Base-by-base conservation (phyloP, 2,797 vertebrate genomes). In the Chelmon rostratus region DNA sequence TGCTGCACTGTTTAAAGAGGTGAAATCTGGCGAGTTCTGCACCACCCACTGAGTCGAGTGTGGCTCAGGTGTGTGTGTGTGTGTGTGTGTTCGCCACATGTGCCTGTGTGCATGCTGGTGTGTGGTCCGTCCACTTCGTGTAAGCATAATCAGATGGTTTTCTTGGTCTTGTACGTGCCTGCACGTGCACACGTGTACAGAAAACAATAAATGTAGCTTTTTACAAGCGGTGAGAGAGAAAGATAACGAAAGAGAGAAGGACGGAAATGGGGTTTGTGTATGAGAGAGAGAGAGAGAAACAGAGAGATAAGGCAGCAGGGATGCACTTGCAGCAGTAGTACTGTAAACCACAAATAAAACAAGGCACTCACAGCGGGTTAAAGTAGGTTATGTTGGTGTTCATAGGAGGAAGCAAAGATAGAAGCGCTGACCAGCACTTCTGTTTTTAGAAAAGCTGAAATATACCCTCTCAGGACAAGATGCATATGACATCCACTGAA, bases 51-150 rank as follows among this genome's bases (percentile, higher is more conserved):
- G 67, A 80, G 88, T 64, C 76, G 71, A 82, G 81, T 69, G 84
- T 67, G 78, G 82, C 77, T 88, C 87, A 88, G 85, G 88, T 91
- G 91, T 81, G 79, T 77, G 79, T 68, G 67, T 57, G 76, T 82
- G 81, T 68, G 83, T 91, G 88, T 90, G 91, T 88, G 88, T 69
- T 79, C 28, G 8, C 78, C 81, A 85, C 82, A 82, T 81, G 78
- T 75, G 71, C 75, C 23, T 33, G 38, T 54, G 62, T 69, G 78
- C 37, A 15, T 68, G 79, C 54, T 68, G 70, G 84, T 92, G 91
- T 92, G 93, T 90, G 91, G 89, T 92, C 91, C 18, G n/a, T 58
- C 49, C 79, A 53, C 75, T 81, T 79, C 19, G 3, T 85, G 56
- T 87, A 77, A 90, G 78, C 68, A 70, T 53, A 84, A 86, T 91